Evolutionary conservation across 1,140 invertebrate species (phyloP), one percentile per base, ranked within the genome.

Genomic region (Leucophenga varia): DNA sequence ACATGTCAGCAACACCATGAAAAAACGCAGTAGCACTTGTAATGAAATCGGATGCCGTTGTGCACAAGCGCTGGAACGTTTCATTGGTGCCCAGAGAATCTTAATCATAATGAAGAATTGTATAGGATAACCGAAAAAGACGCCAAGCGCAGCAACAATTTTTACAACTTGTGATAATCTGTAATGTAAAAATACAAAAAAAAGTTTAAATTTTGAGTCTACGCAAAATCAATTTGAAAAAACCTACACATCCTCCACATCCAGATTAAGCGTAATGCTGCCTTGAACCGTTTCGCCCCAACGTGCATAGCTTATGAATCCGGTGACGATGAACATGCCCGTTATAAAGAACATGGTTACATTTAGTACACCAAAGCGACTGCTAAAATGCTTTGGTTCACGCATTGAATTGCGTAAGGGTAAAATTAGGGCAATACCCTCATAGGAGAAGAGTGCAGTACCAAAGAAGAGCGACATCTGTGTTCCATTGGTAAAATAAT

Each of bases 401-500:
- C 82, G 84, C 92, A 96, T 95, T 55, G 91, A 88, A 59, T 93
- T 93, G 68, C 94, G 87, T 48, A 96, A 64, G 0, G 93, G 93
- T 28, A 95, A 76, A 16, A 95, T 87, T 75, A 90, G 71, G 25
- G 85, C 87, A 40, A 90, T 89, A 42, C 87, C 88, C 74, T 90
- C 88, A 57, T 89, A 90, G 2, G 87, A 86, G 59, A 87, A 90
- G 18, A 90, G 80, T 3, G 86, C 84, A 0, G 87, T 89, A 22
- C 86, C 86, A 50, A 90, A 88, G 68, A 84, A 90, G 0, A 89
- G 68, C 0, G 88, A 82, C 31, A 89, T 51, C 12, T 80, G 76
- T 13, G 78, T 61, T 72, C 80, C 84, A 3, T 75, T 64, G 0
- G 80, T 84, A 3, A 86, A 72, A 43, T 79, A 81, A 6, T 72